phyloP scores from a whole-genome alignment of 53 echinoderm and acorn worm species.

The Patiria pectinifera region DNA sequence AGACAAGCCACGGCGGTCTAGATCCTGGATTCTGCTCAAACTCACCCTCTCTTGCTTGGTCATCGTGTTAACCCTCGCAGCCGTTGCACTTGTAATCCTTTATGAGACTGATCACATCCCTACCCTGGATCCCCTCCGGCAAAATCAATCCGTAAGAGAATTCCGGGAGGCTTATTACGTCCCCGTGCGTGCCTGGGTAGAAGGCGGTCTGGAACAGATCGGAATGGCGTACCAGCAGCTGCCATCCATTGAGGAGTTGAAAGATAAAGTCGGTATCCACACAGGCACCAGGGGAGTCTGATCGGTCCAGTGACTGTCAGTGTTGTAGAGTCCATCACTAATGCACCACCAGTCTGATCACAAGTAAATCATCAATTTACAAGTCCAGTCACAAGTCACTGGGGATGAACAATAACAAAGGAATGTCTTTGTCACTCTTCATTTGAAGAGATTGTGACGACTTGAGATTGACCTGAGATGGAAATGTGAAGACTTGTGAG shows the following conservation, averaged over 20 bases:
- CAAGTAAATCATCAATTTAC: no score
- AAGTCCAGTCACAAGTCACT: no score
- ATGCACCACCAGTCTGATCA: no score
- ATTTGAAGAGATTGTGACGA: no score
- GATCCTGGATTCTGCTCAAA: not conserved
- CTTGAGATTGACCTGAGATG: no score
- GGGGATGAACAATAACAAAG: no score
- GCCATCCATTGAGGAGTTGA: conserved; percentile 40
- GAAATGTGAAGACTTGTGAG: no score
- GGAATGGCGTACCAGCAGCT: conserved; percentile 49
- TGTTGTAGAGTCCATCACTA: no score
- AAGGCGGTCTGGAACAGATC: conserved; percentile 62
- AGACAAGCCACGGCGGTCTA: not conserved
- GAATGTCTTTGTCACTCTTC: no score
- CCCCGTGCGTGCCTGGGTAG: conserved; percentile 59
- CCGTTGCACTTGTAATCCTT: conserved; percentile 56
- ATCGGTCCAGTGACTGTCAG: no score
- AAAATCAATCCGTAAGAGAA: conserved; percentile 44
- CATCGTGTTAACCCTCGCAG: conserved; percentile 31
- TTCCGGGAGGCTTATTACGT: conserved; percentile 65
- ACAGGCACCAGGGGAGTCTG: not conserved
- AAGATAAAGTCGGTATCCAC: conserved; percentile 5
- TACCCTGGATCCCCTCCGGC: conserved; percentile 61
- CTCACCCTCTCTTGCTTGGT: conserved; percentile 20
- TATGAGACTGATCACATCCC: conserved; percentile 76